Evolutionary conservation across 2,888 invertebrate genomes (phyloP).

Genomic region (Caenorhabditis japonica): DNA sequence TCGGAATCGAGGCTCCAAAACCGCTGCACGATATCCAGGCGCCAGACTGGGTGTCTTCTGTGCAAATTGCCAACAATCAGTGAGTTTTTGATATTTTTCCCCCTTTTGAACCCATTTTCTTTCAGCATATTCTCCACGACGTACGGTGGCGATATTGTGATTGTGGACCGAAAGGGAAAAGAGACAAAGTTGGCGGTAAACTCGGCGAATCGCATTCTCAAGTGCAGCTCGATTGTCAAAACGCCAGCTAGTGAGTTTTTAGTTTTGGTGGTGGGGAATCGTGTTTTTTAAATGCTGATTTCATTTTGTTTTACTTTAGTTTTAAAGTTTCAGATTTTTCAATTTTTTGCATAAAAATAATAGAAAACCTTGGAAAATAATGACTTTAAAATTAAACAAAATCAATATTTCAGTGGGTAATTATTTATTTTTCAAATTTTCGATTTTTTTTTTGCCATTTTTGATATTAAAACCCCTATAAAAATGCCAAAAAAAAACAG

Average conservation of each 20-base stretch:
- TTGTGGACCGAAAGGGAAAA: constrained; percentile 66
- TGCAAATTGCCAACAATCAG: constrained; percentile 78
- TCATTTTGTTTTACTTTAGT: too few relatives aligned
- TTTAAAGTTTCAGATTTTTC: too few relatives aligned
- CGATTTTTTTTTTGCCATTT: too few relatives aligned
- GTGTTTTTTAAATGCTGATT: too few relatives aligned
- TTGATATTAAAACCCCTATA: too few relatives aligned
- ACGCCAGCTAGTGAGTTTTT: constrained; percentile 49
- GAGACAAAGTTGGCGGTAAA: constrained; percentile 43
- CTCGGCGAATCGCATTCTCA: constrained; percentile 40
- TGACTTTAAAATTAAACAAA: too few relatives aligned
- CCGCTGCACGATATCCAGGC: constrained; percentile 93
- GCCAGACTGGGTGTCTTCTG: constrained; percentile 97
- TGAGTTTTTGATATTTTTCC: constrained; percentile 40
- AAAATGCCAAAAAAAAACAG: too few relatives aligned
- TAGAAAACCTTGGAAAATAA: constrained; percentile 20
- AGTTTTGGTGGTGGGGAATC: too few relatives aligned
- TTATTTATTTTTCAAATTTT: too few relatives aligned
- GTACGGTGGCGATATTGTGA: constrained; percentile 70
- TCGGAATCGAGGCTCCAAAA: constrained; percentile 90
- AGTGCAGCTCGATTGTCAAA: constrained; percentile 56
- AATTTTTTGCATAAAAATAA: too few relatives aligned
- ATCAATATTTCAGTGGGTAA: too few relatives aligned
- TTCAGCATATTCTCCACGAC: constrained; percentile 72
- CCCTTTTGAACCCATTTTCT: constrained; percentile 1